Evolutionary conservation across 2,888 invertebrate genomes (phyloP).

Genomic region (Pseudococcus jackbeardsleyi): DNA sequence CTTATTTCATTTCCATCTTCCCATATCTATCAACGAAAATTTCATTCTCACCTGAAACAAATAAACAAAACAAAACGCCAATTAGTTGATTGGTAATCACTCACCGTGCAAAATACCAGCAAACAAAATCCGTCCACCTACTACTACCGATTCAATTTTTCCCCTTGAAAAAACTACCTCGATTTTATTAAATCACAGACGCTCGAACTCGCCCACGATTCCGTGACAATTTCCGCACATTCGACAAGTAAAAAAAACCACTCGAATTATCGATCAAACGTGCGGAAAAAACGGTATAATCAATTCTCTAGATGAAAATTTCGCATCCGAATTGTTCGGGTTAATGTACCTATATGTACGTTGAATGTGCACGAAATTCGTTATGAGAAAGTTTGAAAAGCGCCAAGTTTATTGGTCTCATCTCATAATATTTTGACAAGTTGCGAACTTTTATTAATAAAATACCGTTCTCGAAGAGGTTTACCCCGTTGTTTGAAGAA

Average conservation of each 20-base stretch:
- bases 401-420: slow-evolving; percentile 18
- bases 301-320: not conserved
- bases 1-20: too few relatives aligned
- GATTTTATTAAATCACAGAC: too few relatives aligned
- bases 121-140: not conserved
- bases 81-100: not conserved
- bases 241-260: not conserved
- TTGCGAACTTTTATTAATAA: slow-evolving; percentile 38
- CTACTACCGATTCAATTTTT: too few relatives aligned
- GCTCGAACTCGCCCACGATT: not conserved
- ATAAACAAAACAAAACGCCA: not conserved
- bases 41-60: not conserved
- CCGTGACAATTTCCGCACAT: not conserved
- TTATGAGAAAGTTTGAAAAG: slow-evolving; percentile 21
- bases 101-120: not conserved
- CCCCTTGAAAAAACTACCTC: not conserved
- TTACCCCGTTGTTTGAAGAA: slow-evolving; percentile 2
- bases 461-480: not conserved
- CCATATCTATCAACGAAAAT: not conserved
- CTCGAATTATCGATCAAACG: not conserved
- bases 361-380: not conserved
- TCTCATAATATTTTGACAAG: slow-evolving; percentile 37
- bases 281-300: not conserved
- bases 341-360: not conserved
- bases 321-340: not conserved